Conservation (phyloP, 2,797 vertebrate species). For the Girardinus metallicus region DNA sequence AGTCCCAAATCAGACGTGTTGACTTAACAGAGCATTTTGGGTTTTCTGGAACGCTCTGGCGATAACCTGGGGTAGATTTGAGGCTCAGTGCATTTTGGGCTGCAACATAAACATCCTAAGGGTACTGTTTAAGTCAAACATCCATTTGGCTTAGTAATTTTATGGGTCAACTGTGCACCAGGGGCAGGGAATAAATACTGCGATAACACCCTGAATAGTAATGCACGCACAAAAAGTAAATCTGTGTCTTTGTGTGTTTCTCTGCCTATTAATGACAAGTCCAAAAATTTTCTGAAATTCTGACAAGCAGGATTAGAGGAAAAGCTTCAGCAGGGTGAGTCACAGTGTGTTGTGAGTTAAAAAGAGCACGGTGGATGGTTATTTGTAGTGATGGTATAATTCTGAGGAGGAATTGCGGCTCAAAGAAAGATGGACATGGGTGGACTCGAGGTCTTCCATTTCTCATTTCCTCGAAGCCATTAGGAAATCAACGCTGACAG, state of each 20-base stretch:
- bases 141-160: conserved; percentile 67
- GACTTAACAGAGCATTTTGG: conserved; percentile 22
- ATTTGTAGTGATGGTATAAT: conserved; percentile 46
- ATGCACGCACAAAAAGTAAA: conserved; percentile 14
- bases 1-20: conserved; percentile 39
- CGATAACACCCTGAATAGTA: conserved; percentile 59
- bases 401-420: conserved; percentile 34
- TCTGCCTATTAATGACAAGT: conserved; percentile 21
- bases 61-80: conserved; percentile 46
- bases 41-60: conserved; percentile 21
- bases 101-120: conserved; percentile 57
- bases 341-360: conserved; percentile 19
- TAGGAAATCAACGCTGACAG: conserved; percentile 38
- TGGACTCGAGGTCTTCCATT: conserved; percentile 22
- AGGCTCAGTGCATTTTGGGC: conserved; percentile 45
- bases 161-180: conserved; percentile 65
- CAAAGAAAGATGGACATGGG: conserved; percentile 18
- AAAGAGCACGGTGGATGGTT: conserved; percentile 21
- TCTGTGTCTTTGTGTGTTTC: conserved; percentile 13
- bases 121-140: conserved; percentile 70
- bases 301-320: conserved; percentile 25
- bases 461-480: conserved; percentile 28
- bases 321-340: conserved; percentile 16
- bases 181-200: conserved; percentile 51
- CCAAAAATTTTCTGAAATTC: conserved; percentile 20